Base-by-base conservation (phyloP, 2,888 invertebrate species). In the Dasysyrphus albostriatus region DNA sequence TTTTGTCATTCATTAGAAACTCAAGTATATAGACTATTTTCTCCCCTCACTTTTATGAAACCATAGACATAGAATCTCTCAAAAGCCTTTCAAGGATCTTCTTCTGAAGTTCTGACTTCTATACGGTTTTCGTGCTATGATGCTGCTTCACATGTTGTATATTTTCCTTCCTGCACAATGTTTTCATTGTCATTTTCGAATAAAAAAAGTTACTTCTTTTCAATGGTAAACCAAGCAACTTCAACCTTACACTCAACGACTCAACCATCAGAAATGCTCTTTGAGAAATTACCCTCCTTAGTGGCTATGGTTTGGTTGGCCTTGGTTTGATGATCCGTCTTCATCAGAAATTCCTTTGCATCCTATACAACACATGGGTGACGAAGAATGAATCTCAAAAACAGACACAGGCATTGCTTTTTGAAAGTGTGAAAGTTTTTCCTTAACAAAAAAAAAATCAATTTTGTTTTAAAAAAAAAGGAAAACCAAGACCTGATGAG, bases 281-380 rank as follows among this genome's bases (percentile, higher is more conserved):
- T 77, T 85, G 85, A 85, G 70, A 82, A 85, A 85, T 85, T 85
- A 81, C 81, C 77, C 74, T 81, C 77, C 77, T 85, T 81, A 77
- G 85, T 74, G 85, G 77, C 61, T 42, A 59, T 70, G 81, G 61
- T 69, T 69, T 32, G 49, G 47, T 67, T 49, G 47, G 10, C 29
- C 37, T 69, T 69, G 69, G 54, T 54, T 54, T 69, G 69, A 69
- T 85, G 85, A 85, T 85, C 85, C 78, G 77, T 81, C 81, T 74
- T 77, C 85, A 82, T 85, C 76, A 85, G 76, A 63, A 63, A 76
- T 77, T 80, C 74, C 81, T 61, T 70, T 73, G 77, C 77, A 82
- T 81, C 32, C 24, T 5, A 19, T 8, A 32, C 29, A n/a, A 39
- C 51, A 76, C 77, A 81, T 78, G 69, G 77, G 44, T 77, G 72